Conservation (phyloP, 2,888 invertebrate genomes). For the Epirrita christyi region DNA sequence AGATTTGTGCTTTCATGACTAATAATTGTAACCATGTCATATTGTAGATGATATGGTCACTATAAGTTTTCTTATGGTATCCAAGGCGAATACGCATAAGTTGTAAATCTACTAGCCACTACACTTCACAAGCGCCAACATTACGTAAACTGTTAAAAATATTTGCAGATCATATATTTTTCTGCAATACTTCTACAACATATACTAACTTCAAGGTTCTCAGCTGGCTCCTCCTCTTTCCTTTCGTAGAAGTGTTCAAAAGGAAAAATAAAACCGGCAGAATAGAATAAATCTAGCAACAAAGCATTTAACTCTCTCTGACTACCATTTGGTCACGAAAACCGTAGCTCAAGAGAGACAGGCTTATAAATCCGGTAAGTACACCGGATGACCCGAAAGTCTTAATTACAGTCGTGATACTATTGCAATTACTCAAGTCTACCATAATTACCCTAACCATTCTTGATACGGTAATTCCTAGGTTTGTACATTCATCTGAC, state of each 20-base stretch:
- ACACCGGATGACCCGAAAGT: conserved; percentile 27
- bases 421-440: conserved; percentile 46
- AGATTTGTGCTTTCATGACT: too few species aligned
- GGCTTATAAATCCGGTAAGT: conserved; percentile 27
- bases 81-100: not conserved
- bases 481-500: conserved; percentile 47
- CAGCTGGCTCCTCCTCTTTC: too few species aligned
- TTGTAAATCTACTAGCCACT: too few species aligned
- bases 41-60: not conserved
- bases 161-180: not conserved
- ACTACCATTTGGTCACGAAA: conserved; percentile 16
- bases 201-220: too few species aligned
- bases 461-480: conserved; percentile 48
- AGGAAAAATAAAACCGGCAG: too few species aligned
- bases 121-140: too few species aligned
- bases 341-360: conserved; percentile 14
- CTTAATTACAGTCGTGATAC: conserved; percentile 41
- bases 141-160: not conserved
- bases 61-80: not conserved
- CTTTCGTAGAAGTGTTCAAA: too few species aligned
- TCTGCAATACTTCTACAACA: too few species aligned
- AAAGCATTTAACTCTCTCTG: not conserved
- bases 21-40: too few species aligned
- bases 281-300: not conserved
- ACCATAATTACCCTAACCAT: conserved; percentile 45